Percentiles rank a stretch among this genome's conserved stretches.
Conservation (phyloP, 2,797 vertebrate species). For the Netta rufina region DNA sequence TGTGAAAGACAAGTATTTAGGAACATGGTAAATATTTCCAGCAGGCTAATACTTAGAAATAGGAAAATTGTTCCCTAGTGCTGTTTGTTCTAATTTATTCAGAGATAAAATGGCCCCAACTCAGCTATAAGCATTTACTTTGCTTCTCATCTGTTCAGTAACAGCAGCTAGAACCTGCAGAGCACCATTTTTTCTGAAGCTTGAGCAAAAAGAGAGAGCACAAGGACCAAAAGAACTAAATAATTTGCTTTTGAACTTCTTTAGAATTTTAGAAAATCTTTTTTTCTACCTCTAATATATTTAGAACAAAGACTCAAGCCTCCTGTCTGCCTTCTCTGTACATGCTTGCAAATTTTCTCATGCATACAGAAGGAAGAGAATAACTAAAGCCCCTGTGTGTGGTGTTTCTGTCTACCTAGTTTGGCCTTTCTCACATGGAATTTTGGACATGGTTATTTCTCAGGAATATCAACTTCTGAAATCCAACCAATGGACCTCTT, state of each 20-base stretch:
- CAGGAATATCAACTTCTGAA: not conserved
- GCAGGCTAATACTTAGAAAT: not conserved
- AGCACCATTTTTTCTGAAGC: not conserved
- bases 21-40: not conserved
- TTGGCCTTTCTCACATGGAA: not conserved
- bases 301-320: not conserved
- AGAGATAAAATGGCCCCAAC: not conserved
- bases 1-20: not conserved
- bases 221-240: not conserved
- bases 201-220: not conserved
- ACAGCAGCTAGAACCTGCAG: not conserved
- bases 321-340: rapidly evolving
- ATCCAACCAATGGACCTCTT: not conserved
- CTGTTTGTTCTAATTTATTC: conserved; percentile 4
- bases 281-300: not conserved
- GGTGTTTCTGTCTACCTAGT: not conserved
- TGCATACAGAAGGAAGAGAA: not conserved
- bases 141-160: conserved; percentile 4
- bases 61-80: not conserved
- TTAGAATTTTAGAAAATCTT: not conserved
- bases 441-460: not conserved
- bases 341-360: not conserved
- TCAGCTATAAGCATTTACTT: not conserved
- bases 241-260: not conserved
- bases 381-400: not conserved